phyloP scores from a whole-genome alignment of 2,113 vertebrate species.

The Dolichotis patagonum region DNA sequence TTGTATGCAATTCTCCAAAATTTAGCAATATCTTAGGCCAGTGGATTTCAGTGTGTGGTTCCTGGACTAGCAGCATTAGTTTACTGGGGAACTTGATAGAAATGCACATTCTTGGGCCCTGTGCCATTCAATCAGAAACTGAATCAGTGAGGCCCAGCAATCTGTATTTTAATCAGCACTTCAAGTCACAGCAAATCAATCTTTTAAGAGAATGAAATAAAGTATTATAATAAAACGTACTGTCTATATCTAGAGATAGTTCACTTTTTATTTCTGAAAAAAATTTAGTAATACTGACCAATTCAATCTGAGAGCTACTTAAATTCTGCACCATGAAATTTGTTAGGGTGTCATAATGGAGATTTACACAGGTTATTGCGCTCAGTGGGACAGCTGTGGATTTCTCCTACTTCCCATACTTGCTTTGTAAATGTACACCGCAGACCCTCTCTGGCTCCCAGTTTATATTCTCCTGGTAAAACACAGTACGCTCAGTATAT shows the following conservation, averaged over 20 bases:
- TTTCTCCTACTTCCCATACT: neutral
- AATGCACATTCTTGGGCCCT: neutral
- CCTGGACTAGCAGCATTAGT: neutral
- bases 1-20: neutral
- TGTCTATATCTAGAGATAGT: slow-evolving; percentile 15
- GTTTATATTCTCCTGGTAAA: neutral
- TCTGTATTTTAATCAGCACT: neutral
- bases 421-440: neutral
- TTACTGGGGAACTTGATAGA: neutral
- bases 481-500: neutral
- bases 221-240: slow-evolving; percentile 22
- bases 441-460: neutral
- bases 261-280: slow-evolving; percentile 50
- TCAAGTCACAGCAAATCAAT: neutral
- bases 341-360: neutral
- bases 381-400: neutral
- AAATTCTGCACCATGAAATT: slow-evolving; percentile 13
- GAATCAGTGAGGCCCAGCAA: neutral
- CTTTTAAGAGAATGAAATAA: neutral
- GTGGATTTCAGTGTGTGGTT: neutral
- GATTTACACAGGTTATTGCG: neutral
- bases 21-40: neutral
- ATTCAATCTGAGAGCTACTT: neutral
- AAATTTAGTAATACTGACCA: neutral
- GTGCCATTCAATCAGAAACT: neutral